A percentile compares a stretch with the other conserved stretches of the same genome.
phyloP scores from a whole-genome alignment of 2,113 vertebrate species.

The Pygoscelis antarcticus region DNA sequence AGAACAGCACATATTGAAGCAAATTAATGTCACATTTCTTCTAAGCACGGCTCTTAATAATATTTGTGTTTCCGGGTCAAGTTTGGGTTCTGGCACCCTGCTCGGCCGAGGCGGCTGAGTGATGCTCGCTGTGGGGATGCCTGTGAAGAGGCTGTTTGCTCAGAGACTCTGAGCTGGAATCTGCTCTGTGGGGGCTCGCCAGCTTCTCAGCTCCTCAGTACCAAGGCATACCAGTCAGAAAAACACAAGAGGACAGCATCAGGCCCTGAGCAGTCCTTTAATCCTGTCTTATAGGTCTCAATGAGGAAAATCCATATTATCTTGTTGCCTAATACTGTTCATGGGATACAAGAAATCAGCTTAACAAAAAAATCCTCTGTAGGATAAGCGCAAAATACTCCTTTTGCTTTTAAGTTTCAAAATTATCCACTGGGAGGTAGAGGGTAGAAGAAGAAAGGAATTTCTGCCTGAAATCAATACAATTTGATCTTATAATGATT shows the following conservation, averaged over 20 bases:
- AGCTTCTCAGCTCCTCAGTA: neutral
- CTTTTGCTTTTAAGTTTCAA: neutral
- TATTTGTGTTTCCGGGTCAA: neutral
- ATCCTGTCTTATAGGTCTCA: slow-evolving; percentile 19
- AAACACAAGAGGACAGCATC: neutral
- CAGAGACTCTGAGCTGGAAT: neutral
- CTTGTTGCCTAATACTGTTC: slow-evolving; percentile 31
- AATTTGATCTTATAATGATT: neutral
- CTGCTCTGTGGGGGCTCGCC: neutral
- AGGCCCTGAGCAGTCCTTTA: slow-evolving; percentile 5
- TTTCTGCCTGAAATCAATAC: neutral
- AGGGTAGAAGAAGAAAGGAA: neutral
- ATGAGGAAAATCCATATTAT: slow-evolving; percentile 37
- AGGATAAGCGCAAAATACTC: neutral
- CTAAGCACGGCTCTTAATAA: neutral
- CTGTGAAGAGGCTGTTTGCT: neutral
- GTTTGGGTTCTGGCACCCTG: neutral
- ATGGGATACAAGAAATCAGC: slow-evolving; percentile 39
- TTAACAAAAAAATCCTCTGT: slow-evolving; percentile 36
- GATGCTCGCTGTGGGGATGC: fast-evolving
- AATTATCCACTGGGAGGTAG: neutral
- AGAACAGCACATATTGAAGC: neutral
- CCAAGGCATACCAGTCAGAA: neutral
- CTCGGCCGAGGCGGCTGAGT: fast-evolving
- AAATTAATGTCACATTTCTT: neutral